These are phyloP conservation scores for Pyralis farinalis DNA, from an alignment of 2,888 invertebrate species.

Conservation along the genomic window DNA sequence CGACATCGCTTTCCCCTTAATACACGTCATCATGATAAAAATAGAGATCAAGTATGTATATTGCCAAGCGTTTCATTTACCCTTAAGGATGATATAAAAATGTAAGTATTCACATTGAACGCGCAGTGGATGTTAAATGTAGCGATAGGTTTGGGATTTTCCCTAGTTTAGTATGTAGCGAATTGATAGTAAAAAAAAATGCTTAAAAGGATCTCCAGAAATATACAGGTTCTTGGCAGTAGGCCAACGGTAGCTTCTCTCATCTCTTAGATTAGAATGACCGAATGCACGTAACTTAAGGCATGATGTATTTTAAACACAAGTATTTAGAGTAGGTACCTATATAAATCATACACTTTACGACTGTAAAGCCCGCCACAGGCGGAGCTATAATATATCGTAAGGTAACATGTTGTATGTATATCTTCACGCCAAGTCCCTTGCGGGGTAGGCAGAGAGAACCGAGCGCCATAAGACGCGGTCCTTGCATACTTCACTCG, in stretches of 20 bases:
- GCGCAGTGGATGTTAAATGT: background rate
- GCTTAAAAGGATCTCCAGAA: conserved; percentile 71
- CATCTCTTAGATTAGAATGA: conserved; percentile 52
- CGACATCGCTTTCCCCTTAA: conserved; percentile 13
- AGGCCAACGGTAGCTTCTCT: conserved; percentile 44
- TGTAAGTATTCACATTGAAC: background rate
- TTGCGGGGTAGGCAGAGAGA: no score
- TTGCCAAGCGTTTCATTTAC: background rate
- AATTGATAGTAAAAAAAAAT: conserved; percentile 79
- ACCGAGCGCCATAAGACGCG: no score
- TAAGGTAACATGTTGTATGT: no score
- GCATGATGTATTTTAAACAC: conserved; percentile 11
- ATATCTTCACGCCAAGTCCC: no score
- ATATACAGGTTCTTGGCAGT: conserved; percentile 56
- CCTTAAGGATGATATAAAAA: background rate
- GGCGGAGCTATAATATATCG: no score
- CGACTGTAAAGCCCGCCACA: no score
- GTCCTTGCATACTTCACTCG: no score
- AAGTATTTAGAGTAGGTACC: conserved; percentile 1
- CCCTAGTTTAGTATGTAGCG: conserved; percentile 40
- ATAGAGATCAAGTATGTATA: conserved; percentile 6
- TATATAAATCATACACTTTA: conserved; percentile 3
- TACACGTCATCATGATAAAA: conserved; percentile 13
- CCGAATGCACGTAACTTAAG: conserved; percentile 20
- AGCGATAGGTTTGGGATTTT: background rate